phyloP scores from a whole-genome alignment of 2,888 invertebrate genomes.

The Macrosiphum euphorbiae region DNA sequence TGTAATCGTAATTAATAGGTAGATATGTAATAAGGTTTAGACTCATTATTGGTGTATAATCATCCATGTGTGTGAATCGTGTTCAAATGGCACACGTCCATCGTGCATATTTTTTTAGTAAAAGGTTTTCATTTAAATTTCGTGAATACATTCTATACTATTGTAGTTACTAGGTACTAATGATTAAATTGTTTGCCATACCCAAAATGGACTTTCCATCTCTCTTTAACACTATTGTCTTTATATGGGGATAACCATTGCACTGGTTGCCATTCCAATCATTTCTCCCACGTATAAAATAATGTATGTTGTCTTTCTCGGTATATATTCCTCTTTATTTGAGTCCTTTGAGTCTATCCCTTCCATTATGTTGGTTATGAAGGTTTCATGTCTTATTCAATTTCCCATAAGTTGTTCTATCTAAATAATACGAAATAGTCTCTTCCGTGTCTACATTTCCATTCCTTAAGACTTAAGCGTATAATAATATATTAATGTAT shows the following conservation, averaged over 20 bases:
- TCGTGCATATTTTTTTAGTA: neutral
- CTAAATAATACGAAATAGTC: neutral
- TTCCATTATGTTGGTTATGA: neutral
- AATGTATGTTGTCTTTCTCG: neutral
- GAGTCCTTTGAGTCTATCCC: neutral
- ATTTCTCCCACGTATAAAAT: neutral
- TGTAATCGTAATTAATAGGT: neutral
- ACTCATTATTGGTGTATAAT: neutral
- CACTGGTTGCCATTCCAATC: neutral
- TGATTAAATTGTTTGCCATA: neutral
- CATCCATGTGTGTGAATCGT: neutral
- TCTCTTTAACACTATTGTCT: neutral
- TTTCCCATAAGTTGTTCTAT: neutral
- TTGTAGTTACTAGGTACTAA: neutral
- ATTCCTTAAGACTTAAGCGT: neutral
- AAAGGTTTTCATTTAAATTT: neutral
- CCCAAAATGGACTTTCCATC: neutral
- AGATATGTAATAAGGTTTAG: neutral
- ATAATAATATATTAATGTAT: neutral
- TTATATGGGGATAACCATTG: neutral
- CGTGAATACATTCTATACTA: no score
- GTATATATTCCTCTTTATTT: neutral
- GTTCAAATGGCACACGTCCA: neutral
- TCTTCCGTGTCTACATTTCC: neutral
- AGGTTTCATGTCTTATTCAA: neutral